Conservation (phyloP, 2,113 vertebrate genomes). For the Festucalex cinctus region DNA sequence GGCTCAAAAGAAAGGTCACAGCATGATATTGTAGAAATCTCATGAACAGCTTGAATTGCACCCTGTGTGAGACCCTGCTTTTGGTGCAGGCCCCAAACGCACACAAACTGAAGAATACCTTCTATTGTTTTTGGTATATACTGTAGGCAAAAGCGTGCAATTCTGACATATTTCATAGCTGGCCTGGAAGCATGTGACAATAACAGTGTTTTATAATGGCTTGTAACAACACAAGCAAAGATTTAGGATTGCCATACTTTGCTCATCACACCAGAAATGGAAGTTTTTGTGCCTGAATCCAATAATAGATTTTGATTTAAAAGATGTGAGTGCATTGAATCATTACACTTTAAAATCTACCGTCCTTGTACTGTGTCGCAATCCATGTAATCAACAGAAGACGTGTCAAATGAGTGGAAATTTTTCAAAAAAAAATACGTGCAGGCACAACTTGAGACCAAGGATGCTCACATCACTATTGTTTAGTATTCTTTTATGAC, state of each 20-base stretch:
- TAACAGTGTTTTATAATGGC: conserved; percentile 14
- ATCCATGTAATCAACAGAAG: too few relatives aligned
- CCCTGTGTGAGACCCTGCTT: neutral
- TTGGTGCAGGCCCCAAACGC: too few relatives aligned
- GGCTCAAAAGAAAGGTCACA: conserved; percentile 59
- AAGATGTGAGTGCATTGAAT: too few relatives aligned
- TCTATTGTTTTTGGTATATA: too few relatives aligned
- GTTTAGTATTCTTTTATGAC: neutral
- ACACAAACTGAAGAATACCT: too few relatives aligned
- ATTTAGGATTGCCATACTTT: conserved; percentile 1
- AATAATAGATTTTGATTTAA: too few relatives aligned
- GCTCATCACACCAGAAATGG: conserved; percentile 18
- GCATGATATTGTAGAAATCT: conserved; percentile 55
- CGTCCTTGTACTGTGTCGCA: too few relatives aligned
- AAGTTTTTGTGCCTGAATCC: conserved; percentile 11
- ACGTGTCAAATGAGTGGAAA: neutral
- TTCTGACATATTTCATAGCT: neutral
- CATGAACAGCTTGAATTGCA: neutral
- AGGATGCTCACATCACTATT: neutral
- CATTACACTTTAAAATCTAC: too few relatives aligned
- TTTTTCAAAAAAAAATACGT: neutral
- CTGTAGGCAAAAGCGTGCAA: neutral
- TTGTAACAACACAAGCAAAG: too few relatives aligned
- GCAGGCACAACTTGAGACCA: neutral
- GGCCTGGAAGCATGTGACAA: conserved; percentile 24